phyloP scores from a whole-genome alignment of 2,888 invertebrate genomes.

The Pterostichus niger region DNA sequence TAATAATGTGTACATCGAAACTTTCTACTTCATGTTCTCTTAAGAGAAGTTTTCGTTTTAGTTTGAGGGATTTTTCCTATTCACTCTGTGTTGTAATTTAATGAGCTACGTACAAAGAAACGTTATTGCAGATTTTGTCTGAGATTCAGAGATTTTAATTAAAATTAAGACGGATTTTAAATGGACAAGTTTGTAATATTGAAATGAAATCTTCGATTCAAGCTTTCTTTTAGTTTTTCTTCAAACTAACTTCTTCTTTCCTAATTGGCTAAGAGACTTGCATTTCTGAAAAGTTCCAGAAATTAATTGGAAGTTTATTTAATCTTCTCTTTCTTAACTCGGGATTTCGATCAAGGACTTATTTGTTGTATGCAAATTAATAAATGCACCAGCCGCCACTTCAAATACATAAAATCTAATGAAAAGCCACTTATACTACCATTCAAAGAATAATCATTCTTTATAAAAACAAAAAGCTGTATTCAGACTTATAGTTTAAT shows the following conservation, averaged over 20 bases:
- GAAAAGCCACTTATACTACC: no score
- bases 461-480: background rate
- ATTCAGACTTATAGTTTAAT: no score
- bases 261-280: slow-evolving; percentile 17
- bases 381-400: background rate
- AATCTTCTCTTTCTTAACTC: background rate
- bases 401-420: background rate
- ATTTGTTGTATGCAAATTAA: slow-evolving; percentile 1
- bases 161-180: slow-evolving; percentile 22
- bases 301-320: slow-evolving; percentile 36
- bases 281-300: background rate
- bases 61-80: background rate
- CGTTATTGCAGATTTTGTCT: slow-evolving; percentile 1
- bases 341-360: background rate
- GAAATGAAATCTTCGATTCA: slow-evolving; percentile 33
- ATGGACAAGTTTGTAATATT: slow-evolving; percentile 25
- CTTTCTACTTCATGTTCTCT: slow-evolving; percentile 5
- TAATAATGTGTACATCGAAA: slow-evolving; percentile 16
- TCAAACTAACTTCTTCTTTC: background rate
- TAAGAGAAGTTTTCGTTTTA: slow-evolving; percentile 2
- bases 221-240: slow-evolving; percentile 14
- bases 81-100: background rate
- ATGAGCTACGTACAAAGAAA: slow-evolving; percentile 22
- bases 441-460: background rate
- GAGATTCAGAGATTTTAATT: slow-evolving; percentile 8